phyloP scores from a whole-genome alignment of 2,113 vertebrate genomes.

The Hypomesus transpacificus region DNA sequence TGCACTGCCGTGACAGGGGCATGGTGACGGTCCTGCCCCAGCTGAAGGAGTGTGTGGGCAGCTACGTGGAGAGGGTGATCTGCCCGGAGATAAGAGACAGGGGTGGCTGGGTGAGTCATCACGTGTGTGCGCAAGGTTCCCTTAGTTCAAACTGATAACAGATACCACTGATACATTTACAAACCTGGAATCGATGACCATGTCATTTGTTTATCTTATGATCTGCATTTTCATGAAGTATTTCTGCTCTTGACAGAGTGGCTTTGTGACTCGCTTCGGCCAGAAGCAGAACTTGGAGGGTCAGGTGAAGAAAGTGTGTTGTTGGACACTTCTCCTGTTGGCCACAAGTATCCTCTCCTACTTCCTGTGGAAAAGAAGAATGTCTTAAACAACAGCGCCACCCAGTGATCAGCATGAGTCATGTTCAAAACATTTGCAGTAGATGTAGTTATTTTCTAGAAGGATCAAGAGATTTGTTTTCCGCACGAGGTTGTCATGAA shows the following conservation, averaged over 20 bases:
- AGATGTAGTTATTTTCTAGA: background rate
- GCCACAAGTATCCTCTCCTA: constrained; percentile 48
- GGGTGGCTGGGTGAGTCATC: constrained; percentile 71
- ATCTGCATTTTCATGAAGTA: background rate
- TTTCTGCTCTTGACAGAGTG: constrained; percentile 47
- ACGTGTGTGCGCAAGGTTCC: background rate
- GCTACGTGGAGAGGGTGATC: constrained; percentile 70
- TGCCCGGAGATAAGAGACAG: constrained; percentile 68
- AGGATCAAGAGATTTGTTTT: background rate
- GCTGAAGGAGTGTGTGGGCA: constrained; percentile 66
- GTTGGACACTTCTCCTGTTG: constrained; percentile 60
- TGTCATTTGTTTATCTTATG: too few relatives aligned
- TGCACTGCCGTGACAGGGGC: constrained; percentile 66
- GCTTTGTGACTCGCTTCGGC: constrained; percentile 65
- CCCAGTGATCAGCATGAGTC: constrained; percentile 18
- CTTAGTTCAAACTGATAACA: background rate
- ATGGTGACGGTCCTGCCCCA: constrained; percentile 59
- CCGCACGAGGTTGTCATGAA: too few relatives aligned
- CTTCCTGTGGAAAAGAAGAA: constrained; percentile 51
- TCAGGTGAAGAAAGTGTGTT: constrained; percentile 60
- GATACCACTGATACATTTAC: background rate
- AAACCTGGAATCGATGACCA: background rate
- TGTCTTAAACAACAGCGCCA: constrained; percentile 43
- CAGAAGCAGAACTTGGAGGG: constrained; percentile 60
- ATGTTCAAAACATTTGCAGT: background rate